Conservation (phyloP, 1,140 invertebrate species). For the Tetramorium parvispinum region DNA sequence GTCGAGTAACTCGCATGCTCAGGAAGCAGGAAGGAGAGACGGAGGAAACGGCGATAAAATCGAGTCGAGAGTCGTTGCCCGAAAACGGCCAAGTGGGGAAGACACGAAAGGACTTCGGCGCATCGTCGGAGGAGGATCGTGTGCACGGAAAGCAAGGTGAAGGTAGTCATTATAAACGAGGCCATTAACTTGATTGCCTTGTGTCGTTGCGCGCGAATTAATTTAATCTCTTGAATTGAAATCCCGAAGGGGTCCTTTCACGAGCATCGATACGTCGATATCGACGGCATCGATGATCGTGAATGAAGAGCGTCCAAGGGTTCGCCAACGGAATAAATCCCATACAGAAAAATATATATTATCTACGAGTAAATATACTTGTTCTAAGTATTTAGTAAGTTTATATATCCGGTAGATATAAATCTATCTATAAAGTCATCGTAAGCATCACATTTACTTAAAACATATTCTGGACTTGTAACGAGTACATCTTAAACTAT, state of each 20-base stretch:
- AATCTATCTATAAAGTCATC: too few species aligned
- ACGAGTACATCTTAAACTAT: too few species aligned
- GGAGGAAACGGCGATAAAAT: slow-evolving; percentile 79
- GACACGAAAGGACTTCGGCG: slow-evolving; percentile 64
- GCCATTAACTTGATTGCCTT: slow-evolving; percentile 73
- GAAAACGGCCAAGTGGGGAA: slow-evolving; percentile 75
- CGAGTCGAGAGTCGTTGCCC: slow-evolving; percentile 75
- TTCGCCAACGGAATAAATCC: not conserved
- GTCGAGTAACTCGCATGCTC: slow-evolving; percentile 55
- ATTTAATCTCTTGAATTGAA: slow-evolving; percentile 63
- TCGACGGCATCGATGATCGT: not conserved
- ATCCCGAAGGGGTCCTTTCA: not conserved
- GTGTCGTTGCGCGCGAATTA: slow-evolving; percentile 59
- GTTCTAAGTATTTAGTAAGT: too few species aligned
- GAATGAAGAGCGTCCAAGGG: not conserved
- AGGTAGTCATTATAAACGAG: slow-evolving; percentile 74
- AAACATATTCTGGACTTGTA: too few species aligned
- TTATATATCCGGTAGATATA: too few species aligned
- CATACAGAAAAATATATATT: too few species aligned
- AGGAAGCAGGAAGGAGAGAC: slow-evolving; percentile 76
- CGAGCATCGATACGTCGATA: slow-evolving; percentile 16
- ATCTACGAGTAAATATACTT: too few species aligned
- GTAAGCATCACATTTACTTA: too few species aligned
- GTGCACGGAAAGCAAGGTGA: slow-evolving; percentile 55
- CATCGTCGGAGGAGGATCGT: slow-evolving; percentile 59